These are phyloP conservation scores for Tokudaia muenninki DNA, from an alignment of 2,797 vertebrate genomes.

Conservation along the genomic window DNA sequence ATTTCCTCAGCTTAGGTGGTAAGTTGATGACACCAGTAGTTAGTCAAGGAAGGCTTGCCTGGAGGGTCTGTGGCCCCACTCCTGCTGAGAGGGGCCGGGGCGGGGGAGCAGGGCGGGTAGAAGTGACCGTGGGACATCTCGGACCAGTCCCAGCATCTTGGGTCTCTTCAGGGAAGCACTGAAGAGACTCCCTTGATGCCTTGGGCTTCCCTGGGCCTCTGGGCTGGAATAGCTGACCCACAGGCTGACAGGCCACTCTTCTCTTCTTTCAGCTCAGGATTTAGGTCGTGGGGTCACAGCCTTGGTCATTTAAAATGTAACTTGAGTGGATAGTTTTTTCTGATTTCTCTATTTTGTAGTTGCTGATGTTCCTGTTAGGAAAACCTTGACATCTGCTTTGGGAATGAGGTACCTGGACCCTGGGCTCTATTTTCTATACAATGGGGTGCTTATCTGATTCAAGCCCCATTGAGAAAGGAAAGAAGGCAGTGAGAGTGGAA, in stretches of 20 bases:
- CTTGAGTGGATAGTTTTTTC: background rate
- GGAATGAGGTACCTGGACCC: background rate
- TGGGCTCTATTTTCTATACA: background rate
- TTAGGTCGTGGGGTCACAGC: background rate
- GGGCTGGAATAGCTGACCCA: background rate
- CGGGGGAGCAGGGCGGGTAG: background rate
- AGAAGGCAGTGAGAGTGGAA: background rate
- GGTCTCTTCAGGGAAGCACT: background rate
- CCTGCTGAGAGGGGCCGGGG: background rate
- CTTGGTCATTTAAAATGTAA: background rate
- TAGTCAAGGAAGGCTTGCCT: background rate
- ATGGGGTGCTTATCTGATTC: background rate
- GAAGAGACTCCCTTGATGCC: background rate
- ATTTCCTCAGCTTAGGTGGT: slow-evolving; percentile 77
- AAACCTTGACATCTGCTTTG: slow-evolving; percentile 54
- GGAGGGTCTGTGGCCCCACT: background rate
- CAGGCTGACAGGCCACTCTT: background rate
- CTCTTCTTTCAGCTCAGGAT: background rate
- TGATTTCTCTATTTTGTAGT: background rate
- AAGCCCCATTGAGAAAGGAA: background rate
- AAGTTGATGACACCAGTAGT: background rate
- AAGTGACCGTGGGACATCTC: background rate
- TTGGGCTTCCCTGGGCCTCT: background rate
- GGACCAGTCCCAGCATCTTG: background rate
- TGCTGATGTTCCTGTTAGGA: background rate